A percentile compares a stretch with the other conserved stretches of the same genome.
These are phyloP conservation scores for Elaphurus davidianus DNA, from an alignment of 2,113 vertebrate genomes.

Conservation along the genomic window DNA sequence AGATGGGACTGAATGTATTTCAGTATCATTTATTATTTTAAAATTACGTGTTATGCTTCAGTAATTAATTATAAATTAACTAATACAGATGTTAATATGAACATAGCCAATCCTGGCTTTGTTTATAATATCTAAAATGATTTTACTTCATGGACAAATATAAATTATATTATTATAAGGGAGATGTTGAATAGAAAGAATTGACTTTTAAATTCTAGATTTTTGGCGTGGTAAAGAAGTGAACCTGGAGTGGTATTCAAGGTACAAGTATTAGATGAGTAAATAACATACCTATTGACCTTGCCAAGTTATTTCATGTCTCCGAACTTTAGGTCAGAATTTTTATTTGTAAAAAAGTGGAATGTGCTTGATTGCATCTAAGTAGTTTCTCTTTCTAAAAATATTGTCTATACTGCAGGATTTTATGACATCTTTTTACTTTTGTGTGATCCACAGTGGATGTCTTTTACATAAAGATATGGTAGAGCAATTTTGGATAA, in stretches of 20 bases:
- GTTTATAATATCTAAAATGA: neutral
- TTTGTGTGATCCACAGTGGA: neutral
- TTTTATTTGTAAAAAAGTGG: neutral
- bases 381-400: neutral
- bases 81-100: neutral
- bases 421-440: neutral
- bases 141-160: neutral
- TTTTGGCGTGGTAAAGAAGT: neutral
- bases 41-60: neutral
- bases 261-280: neutral
- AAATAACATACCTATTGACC: neutral
- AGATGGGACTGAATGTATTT: neutral
- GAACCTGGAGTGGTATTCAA: neutral
- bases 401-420: neutral
- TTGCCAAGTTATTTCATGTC: neutral
- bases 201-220: neutral
- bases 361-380: neutral
- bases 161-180: neutral
- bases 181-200: neutral
- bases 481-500: neutral
- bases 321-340: neutral
- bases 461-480: neutral
- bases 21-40: neutral
- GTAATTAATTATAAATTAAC: neutral
- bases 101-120: neutral